phyloP scores from a whole-genome alignment of 2,888 invertebrate genomes.

The Dasypolia templi region DNA sequence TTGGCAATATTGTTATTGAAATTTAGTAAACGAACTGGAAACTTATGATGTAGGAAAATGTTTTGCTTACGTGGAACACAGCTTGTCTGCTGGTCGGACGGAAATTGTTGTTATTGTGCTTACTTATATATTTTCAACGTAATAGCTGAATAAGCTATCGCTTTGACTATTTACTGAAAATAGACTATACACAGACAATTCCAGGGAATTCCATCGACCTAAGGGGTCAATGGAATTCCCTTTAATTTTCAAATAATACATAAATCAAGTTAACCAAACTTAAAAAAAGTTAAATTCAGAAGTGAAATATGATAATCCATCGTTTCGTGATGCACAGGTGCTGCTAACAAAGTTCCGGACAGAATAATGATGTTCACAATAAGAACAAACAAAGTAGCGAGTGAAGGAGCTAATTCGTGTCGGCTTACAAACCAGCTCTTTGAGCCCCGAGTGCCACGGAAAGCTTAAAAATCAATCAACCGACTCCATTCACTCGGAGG shows the following conservation, averaged over 20 bases:
- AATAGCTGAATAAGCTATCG: not conserved
- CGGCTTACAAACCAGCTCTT: constrained; percentile 72
- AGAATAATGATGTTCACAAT: constrained; percentile 58
- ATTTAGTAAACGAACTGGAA: constrained; percentile 8
- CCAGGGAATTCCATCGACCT: not conserved
- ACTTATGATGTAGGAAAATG: not conserved
- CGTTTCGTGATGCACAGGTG: constrained; percentile 64
- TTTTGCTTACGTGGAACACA: constrained; percentile 3
- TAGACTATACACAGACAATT: not conserved
- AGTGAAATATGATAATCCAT: constrained; percentile 63
- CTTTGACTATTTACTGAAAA: too few relatives aligned
- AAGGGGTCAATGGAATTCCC: too few relatives aligned
- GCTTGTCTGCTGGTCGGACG: not conserved
- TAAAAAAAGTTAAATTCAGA: constrained; percentile 47
- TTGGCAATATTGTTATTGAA: too few relatives aligned
- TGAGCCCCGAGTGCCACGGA: constrained; percentile 58
- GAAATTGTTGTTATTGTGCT: not conserved
- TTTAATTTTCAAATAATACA: too few relatives aligned
- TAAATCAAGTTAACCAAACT: constrained; percentile 28
- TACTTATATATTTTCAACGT: constrained; percentile 10
- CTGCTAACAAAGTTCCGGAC: constrained; percentile 57
- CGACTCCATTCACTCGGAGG: constrained; percentile 73
- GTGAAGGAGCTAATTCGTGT: constrained; percentile 72
- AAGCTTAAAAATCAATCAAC: constrained; percentile 77
- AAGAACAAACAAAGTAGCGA: constrained; percentile 62